Percentiles rank a stretch among this genome's conserved stretches.
These are phyloP conservation scores for Clinocottus analis DNA, from an alignment of 2,113 vertebrate genomes.

Conservation along the genomic window DNA sequence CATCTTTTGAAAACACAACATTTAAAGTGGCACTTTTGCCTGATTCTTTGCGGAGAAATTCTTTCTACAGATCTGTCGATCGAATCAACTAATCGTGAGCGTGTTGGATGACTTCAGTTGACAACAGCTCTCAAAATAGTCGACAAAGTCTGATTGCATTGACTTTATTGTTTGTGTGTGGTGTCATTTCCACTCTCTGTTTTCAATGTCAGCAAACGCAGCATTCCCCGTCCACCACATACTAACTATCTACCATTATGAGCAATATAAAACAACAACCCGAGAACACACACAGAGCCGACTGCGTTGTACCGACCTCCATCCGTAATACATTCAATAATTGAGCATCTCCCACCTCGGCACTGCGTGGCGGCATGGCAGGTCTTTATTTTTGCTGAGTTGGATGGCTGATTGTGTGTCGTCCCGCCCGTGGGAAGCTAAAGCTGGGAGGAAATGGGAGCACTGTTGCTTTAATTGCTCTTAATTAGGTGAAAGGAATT, in stretches of 20 bases:
- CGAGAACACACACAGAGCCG: background rate
- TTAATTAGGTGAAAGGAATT: slow-evolving; percentile 11
- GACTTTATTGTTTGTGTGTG: too few species aligned
- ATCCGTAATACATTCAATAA: background rate
- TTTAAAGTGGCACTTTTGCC: too few species aligned
- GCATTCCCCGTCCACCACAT: background rate
- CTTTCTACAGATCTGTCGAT: too few species aligned
- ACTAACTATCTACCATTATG: background rate
- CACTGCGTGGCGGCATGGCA: background rate
- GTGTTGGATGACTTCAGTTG: too few species aligned
- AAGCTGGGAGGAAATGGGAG: background rate
- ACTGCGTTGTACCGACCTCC: background rate
- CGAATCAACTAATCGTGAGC: too few species aligned
- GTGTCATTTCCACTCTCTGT: background rate
- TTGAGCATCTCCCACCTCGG: background rate
- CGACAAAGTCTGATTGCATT: background rate
- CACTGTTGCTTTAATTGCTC: slow-evolving; percentile 22
- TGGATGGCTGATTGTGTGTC: background rate
- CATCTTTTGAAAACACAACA: too few species aligned
- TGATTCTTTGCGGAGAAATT: too few species aligned
- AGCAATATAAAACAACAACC: slow-evolving; percentile 1
- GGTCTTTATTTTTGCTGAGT: slow-evolving; percentile 9
- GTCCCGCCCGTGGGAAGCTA: background rate
- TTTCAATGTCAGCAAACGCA: background rate
- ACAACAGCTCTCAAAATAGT: background rate